phyloP scores from a whole-genome alignment of 1,140 invertebrate genomes.

The Meloidogyne floridensis region DNA sequence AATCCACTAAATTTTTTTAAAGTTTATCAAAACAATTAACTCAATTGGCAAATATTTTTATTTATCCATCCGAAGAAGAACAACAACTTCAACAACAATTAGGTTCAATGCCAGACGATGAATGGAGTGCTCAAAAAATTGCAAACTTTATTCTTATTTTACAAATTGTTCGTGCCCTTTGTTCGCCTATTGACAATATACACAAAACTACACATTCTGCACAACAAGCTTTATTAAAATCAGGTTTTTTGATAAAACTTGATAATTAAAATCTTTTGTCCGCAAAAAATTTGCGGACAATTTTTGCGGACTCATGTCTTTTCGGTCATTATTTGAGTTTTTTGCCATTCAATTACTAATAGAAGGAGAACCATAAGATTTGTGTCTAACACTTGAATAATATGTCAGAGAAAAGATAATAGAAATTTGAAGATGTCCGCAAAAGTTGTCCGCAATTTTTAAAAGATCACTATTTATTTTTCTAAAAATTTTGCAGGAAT shows the following conservation, averaged over 20 bases:
- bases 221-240: slow-evolving; percentile 83
- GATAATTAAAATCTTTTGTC: too few relatives aligned
- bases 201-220: slow-evolving; percentile 78
- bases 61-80: slow-evolving; percentile 74
- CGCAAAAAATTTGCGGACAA: too few relatives aligned
- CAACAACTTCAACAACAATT: slow-evolving; percentile 48
- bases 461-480: neutral
- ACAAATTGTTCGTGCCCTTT: slow-evolving; percentile 81
- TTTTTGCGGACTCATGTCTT: too few relatives aligned
- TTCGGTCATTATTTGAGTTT: too few relatives aligned
- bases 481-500: slow-evolving; percentile 69
- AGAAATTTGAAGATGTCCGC: too few relatives aligned
- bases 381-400: too few relatives aligned
- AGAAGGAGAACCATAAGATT: too few relatives aligned
- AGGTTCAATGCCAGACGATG: slow-evolving; percentile 70
- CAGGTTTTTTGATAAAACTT: slow-evolving; percentile 69
- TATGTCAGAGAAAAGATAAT: too few relatives aligned
- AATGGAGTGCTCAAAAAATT: slow-evolving; percentile 91
- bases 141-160: slow-evolving; percentile 89
- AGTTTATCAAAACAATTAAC: slow-evolving; percentile 84
- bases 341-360: too few relatives aligned
- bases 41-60: slow-evolving; percentile 73
- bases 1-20: slow-evolving; percentile 29
- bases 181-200: slow-evolving; percentile 81
- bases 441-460: too few relatives aligned